These are phyloP conservation scores for Cranoglanis bouderius DNA, from an alignment of 2,113 vertebrate species.

Conservation along the genomic window DNA sequence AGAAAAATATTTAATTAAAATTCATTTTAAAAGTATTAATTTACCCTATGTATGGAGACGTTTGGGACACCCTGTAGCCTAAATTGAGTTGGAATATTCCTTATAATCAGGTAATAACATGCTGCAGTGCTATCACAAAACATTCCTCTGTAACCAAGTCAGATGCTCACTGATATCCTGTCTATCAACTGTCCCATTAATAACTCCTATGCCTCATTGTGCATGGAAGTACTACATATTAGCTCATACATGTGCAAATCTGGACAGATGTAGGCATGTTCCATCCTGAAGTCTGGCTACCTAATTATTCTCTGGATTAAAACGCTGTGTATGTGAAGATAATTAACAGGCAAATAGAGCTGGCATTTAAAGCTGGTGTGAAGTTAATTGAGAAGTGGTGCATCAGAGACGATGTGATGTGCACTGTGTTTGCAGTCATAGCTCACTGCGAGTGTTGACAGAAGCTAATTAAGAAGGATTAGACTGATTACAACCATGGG, in stretches of 20 bases:
- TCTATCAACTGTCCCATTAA: background rate
- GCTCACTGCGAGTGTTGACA: constrained; percentile 40
- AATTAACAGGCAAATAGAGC: constrained; percentile 7
- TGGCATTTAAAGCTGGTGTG: background rate
- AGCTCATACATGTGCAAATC: background rate
- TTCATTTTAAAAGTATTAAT: too few relatives aligned
- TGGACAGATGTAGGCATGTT: background rate
- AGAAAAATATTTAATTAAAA: too few relatives aligned
- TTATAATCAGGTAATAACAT: background rate
- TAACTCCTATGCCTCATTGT: background rate
- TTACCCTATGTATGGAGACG: too few relatives aligned
- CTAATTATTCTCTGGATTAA: background rate
- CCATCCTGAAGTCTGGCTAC: background rate
- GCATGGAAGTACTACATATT: background rate
- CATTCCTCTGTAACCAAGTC: background rate
- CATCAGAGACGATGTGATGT: background rate
- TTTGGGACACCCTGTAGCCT: background rate
- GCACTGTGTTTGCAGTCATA: background rate
- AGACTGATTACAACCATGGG: constrained; percentile 13
- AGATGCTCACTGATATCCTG: background rate
- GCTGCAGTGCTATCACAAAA: background rate
- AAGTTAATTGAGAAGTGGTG: background rate
- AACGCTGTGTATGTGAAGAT: background rate
- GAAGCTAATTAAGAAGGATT: constrained; percentile 40
- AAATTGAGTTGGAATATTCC: background rate